Base-by-base conservation (phyloP, 2,888 invertebrate genomes). In the Trachelus iudaicus region DNA sequence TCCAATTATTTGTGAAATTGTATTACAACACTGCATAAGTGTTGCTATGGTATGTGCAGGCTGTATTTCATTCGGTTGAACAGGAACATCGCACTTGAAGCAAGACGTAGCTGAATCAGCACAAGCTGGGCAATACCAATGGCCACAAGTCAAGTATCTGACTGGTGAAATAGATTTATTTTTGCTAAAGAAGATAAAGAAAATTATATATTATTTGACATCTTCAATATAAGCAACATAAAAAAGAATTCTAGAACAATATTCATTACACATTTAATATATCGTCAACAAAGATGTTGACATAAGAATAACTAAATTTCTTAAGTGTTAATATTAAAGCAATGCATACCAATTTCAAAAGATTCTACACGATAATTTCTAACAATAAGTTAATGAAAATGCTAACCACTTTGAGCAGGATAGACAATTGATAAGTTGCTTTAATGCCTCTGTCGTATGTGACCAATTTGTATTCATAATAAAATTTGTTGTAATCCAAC, bases 51-150 rank as follows among this genome's bases (percentile, higher is more conserved):
- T 77, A 9, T 82, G 80, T 79, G 89, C 85, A 2, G 76, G 77
- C 34, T 78, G 78, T n/a, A 81, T 82, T 77, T 89, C 88, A 12
- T 76, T 81, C 1, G 84, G 83, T 69, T 82, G 80, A 0, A 85
- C 82, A 9, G 86, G 85, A 69, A 77, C 56, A 2, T 80, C 73
- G 76, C 89, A 89, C 76, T 74, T 80, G 15, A 33, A 13, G 78
- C 89, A 89, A 15, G 34, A 73, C 0, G 78, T 74, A 34, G 79
- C 76, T 11, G 79, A 79, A 1, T 78, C 33, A 15, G 81, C 69
- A 69, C 89, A 89, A 11, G 79, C 35, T 3, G 77, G 75, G 33
- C 89, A 89, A 71, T 89, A 88, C 37, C 87, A 84, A 69, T 89
- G 89, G 9, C 81, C 85, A 33, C 89, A 89, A 73, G 68, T 85